phyloP scores from a whole-genome alignment of 2,888 invertebrate species.

The Vanessa cardui region DNA sequence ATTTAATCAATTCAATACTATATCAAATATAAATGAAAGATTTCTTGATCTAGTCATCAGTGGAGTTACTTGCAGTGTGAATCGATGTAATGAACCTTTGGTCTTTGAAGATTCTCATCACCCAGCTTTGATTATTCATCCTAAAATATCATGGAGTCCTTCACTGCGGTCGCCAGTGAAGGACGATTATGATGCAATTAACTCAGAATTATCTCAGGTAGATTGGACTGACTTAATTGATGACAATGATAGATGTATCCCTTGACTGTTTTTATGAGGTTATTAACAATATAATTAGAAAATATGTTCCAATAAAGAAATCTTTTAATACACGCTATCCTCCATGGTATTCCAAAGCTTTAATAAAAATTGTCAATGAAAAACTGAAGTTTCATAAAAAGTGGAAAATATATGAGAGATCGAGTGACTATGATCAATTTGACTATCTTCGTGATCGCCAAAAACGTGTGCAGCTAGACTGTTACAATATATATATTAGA shows the following conservation, averaged over 20 bases:
- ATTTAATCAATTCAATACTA: background rate
- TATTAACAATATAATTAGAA: conserved; percentile 5
- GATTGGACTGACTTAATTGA: conserved; percentile 7
- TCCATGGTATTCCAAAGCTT: conserved; percentile 10
- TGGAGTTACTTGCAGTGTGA: background rate
- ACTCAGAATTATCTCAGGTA: conserved; percentile 1
- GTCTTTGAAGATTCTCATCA: background rate
- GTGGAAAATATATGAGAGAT: conserved; percentile 7
- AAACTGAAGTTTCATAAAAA: conserved; percentile 6
- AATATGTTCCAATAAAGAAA: conserved; percentile 12
- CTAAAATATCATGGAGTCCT: background rate
- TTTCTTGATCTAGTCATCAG: conserved; percentile 3
- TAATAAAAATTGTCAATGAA: conserved; percentile 8
- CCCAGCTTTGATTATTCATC: background rate
- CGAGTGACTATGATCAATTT: conserved; percentile 6
- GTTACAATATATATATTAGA: background rate
- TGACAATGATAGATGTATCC: background rate
- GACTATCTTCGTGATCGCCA: conserved; percentile 3
- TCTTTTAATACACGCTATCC: conserved; percentile 10
- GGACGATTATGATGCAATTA: conserved; percentile 3
- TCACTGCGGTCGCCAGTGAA: background rate
- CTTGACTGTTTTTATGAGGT: conserved; percentile 8
- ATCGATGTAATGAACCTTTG: background rate
- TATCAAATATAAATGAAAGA: background rate
- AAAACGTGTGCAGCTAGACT: conserved; percentile 1